Evolutionary conservation across 2,113 vertebrate species (phyloP).

Genomic region (Puffinus mauretanicus): DNA sequence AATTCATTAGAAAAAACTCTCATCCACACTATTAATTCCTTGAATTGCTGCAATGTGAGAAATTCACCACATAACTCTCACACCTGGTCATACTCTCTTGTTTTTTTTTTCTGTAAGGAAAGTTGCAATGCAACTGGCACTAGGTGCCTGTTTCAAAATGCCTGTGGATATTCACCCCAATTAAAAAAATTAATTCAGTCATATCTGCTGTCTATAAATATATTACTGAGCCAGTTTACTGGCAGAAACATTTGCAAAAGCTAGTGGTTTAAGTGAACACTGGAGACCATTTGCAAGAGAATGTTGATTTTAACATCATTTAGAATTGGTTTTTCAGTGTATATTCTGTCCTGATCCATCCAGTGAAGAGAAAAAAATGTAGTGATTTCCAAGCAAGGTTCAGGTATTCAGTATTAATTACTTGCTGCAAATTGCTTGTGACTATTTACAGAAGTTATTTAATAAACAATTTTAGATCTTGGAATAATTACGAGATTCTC

Average conservation of each 20-base stretch:
- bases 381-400: neutral
- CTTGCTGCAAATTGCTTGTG: neutral
- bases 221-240: neutral
- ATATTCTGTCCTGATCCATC: neutral
- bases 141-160: neutral
- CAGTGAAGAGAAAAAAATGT: neutral
- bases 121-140: neutral
- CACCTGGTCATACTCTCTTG: neutral
- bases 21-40: neutral
- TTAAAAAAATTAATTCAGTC: neutral
- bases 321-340: neutral
- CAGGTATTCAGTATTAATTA: neutral
- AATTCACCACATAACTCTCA: conserved; percentile 1
- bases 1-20: neutral
- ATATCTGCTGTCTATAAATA: neutral
- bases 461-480: neutral
- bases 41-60: neutral
- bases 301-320: neutral
- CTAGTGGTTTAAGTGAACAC: neutral
- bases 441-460: neutral
- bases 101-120: neutral
- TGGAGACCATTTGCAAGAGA: neutral
- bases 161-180: neutral
- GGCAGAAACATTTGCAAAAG: neutral
- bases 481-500: neutral